phyloP scores from a whole-genome alignment of 2,888 invertebrate species.

The Clusia tigrina region DNA sequence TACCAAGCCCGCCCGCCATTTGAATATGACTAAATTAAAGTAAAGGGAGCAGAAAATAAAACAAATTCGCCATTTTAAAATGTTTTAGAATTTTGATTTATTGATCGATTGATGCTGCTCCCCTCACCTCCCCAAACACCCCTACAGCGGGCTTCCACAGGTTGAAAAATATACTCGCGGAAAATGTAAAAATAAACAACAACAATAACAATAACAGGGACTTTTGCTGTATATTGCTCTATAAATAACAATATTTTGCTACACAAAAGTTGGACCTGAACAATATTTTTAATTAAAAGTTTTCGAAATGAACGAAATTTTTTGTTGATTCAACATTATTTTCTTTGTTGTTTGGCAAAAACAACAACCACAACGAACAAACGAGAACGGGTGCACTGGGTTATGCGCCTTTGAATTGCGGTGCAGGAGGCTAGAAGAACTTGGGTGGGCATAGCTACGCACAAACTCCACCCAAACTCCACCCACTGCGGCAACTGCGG shows the following conservation, averaged over 20 bases:
- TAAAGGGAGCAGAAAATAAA: no score
- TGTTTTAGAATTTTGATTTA: no score
- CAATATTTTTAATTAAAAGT: slow-evolving; percentile 28
- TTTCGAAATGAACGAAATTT: slow-evolving; percentile 15
- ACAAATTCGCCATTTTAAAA: no score
- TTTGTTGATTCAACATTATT: slow-evolving; percentile 35
- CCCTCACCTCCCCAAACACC: no score
- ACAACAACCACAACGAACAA: slow-evolving; percentile 37
- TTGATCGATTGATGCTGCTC: no score
- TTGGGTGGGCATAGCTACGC: neutral
- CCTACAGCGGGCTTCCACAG: slow-evolving; percentile 15
- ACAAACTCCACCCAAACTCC: slow-evolving; percentile 16
- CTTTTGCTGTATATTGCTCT: no score
- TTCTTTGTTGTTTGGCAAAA: slow-evolving; percentile 27
- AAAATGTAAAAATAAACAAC: slow-evolving; percentile 18
- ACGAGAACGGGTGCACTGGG: neutral
- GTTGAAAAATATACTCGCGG: neutral
- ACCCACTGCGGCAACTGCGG: no score
- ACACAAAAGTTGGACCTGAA: slow-evolving; percentile 17
- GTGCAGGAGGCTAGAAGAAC: slow-evolving; percentile 3
- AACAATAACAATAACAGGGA: slow-evolving; percentile 23
- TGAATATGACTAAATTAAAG: no score
- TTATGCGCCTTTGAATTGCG: neutral
- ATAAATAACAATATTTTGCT: neutral
- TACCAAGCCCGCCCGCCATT: no score